These are phyloP conservation scores for Pristionchus entomophagus DNA, from an alignment of 2,888 invertebrate species.

Conservation along the genomic window DNA sequence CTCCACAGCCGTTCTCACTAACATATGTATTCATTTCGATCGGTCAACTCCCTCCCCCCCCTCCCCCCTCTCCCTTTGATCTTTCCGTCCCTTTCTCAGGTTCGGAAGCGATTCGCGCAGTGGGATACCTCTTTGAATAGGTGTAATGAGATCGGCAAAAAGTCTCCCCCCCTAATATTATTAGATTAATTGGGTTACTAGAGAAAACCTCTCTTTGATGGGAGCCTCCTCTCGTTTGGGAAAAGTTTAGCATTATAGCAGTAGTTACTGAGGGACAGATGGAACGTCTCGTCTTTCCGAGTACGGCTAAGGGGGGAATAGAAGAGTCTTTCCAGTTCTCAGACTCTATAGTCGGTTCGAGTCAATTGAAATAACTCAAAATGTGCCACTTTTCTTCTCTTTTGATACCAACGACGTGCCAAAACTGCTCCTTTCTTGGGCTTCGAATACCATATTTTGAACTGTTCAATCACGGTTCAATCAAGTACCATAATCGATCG, in stretches of 20 bases:
- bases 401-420: too few species aligned
- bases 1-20: constrained; percentile 29
- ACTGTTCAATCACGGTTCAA: too few species aligned
- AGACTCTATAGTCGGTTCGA: neutral
- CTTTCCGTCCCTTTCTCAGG: constrained; percentile 7
- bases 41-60: neutral
- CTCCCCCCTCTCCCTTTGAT: neutral
- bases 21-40: constrained; percentile 42
- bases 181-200: neutral
- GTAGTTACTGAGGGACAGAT: neutral
- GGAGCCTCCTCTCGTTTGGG: neutral
- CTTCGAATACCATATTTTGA: too few species aligned
- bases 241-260: neutral
- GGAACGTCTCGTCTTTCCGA: constrained; percentile 2
- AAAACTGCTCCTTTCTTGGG: too few species aligned
- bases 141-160: constrained; percentile 23
- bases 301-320: neutral
- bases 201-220: neutral
- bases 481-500: too few species aligned
- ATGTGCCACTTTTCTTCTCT: neutral
- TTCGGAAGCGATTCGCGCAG: constrained; percentile 11
- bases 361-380: too few species aligned
- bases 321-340: neutral
- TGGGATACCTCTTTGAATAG: constrained; percentile 11
- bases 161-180: constrained; percentile 22